Evolutionary conservation across 2,888 invertebrate species (phyloP).

Genomic region (Plebejus anna): DNA sequence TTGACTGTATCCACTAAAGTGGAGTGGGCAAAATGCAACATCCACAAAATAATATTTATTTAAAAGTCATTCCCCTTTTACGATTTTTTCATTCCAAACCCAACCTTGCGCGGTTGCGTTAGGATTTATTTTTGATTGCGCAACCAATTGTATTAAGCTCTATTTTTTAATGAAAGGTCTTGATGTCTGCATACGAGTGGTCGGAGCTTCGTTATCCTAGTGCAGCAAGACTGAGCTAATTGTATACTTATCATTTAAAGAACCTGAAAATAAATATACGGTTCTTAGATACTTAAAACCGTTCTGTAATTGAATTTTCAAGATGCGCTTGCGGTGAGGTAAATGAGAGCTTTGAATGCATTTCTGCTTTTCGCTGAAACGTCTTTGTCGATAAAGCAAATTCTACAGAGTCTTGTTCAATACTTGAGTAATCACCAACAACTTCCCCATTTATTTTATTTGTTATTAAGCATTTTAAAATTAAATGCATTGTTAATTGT

Average conservation of each 20-base stretch:
- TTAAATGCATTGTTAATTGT: too few species aligned
- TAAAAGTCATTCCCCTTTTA: conserved; percentile 37
- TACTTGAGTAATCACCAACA: not conserved
- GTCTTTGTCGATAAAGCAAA: not conserved
- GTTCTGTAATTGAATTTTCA: conserved; percentile 22
- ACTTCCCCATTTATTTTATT: not conserved
- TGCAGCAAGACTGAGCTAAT: conserved; percentile 40
- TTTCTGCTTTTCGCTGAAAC: not conserved
- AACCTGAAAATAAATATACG: conserved; percentile 29
- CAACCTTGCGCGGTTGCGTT: conserved; percentile 30
- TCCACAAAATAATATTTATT: conserved; percentile 41
- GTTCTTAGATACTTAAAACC: conserved; percentile 29
- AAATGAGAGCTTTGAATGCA: conserved; percentile 17
- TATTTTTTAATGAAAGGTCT: conserved; percentile 40
- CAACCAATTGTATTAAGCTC: conserved; percentile 34
- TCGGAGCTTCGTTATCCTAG: conserved; percentile 42
- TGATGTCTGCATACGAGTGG: conserved; percentile 41
- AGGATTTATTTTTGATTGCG: conserved; percentile 31
- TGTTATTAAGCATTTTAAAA: too few species aligned
- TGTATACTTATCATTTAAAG: conserved; percentile 37
- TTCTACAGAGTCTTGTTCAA: not conserved
- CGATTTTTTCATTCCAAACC: conserved; percentile 29
- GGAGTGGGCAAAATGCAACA: conserved; percentile 42
- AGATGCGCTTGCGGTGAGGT: not conserved
- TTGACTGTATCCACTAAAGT: conserved; percentile 42